Conservation (phyloP, 2,797 vertebrate genomes). For the Hippocampus kuda region DNA sequence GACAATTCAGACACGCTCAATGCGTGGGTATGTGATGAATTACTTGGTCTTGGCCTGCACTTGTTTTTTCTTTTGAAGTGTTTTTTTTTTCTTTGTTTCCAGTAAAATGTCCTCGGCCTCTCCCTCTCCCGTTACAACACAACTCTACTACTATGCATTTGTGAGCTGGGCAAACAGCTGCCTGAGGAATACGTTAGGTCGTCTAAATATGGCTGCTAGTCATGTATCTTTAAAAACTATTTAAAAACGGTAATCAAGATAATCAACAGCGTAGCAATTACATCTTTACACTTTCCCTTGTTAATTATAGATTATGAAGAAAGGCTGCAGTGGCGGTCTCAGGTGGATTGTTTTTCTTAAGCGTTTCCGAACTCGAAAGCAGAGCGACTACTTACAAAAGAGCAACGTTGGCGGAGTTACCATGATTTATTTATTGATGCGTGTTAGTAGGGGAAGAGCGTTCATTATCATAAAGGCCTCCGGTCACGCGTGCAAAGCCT, state of each 20-base stretch:
- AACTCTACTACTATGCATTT: slow-evolving; percentile 35
- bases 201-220: slow-evolving; percentile 73
- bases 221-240: slow-evolving; percentile 71
- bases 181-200: slow-evolving; percentile 72
- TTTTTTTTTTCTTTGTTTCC: background rate
- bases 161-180: slow-evolving; percentile 69
- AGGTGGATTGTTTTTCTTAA: slow-evolving; percentile 70
- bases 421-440: slow-evolving; percentile 77
- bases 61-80: background rate
- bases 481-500: slow-evolving; percentile 59
- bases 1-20: background rate
- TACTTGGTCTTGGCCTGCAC: background rate
- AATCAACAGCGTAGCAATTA: slow-evolving; percentile 71
- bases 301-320: slow-evolving; percentile 70
- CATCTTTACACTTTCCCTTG: slow-evolving; percentile 70
- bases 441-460: slow-evolving; percentile 66
- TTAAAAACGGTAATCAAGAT: slow-evolving; percentile 71
- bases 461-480: slow-evolving; percentile 78
- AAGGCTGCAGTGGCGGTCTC: slow-evolving; percentile 58
- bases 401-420: slow-evolving; percentile 50
- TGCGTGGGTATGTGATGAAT: background rate
- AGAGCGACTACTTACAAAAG: slow-evolving; percentile 48
- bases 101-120: background rate
- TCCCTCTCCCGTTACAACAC: slow-evolving; percentile 22
- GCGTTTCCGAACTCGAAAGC: slow-evolving; percentile 59